Percentiles rank a stretch among this genome's conserved stretches.
These are phyloP conservation scores for Eupithecia pulchellata DNA, from an alignment of 2,888 invertebrate genomes.

Conservation along the genomic window DNA sequence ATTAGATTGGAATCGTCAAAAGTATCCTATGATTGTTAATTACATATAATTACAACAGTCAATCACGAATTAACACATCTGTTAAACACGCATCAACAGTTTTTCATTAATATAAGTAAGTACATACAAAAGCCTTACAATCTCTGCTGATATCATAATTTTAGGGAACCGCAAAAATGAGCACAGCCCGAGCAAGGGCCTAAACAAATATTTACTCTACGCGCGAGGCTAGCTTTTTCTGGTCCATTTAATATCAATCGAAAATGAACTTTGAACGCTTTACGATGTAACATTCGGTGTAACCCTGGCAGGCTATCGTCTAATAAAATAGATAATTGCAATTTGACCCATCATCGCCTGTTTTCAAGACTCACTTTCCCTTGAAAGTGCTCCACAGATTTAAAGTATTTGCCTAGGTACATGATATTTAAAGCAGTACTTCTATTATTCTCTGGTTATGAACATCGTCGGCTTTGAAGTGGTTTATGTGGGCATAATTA, in stretches of 20 bases:
- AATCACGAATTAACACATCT: not conserved
- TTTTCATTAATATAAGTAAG: not conserved
- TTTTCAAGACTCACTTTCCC: constrained; percentile 4
- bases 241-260: not conserved
- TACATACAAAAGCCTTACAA: constrained; percentile 22
- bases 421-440: constrained; percentile 5
- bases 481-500: constrained; percentile 3
- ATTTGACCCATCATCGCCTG: constrained; percentile 1
- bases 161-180: constrained; percentile 41
- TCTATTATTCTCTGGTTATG: constrained; percentile 9
- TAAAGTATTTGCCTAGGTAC: not conserved
- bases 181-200: constrained; percentile 37
- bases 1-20: too few species aligned
- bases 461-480: not conserved
- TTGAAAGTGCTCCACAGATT: not conserved
- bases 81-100: not conserved
- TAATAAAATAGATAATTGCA: not conserved
- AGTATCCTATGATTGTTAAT: too few species aligned
- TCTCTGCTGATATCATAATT: constrained; percentile 40
- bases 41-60: too few species aligned
- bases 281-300: constrained; percentile 11
- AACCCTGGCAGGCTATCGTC: not conserved
- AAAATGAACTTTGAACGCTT: constrained; percentile 12
- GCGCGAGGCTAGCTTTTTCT: constrained; percentile 21
- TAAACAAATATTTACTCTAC: constrained; percentile 48